These are phyloP conservation scores for Notocelia uddmanniana DNA, from an alignment of 2,888 invertebrate species.

Conservation along the genomic window DNA sequence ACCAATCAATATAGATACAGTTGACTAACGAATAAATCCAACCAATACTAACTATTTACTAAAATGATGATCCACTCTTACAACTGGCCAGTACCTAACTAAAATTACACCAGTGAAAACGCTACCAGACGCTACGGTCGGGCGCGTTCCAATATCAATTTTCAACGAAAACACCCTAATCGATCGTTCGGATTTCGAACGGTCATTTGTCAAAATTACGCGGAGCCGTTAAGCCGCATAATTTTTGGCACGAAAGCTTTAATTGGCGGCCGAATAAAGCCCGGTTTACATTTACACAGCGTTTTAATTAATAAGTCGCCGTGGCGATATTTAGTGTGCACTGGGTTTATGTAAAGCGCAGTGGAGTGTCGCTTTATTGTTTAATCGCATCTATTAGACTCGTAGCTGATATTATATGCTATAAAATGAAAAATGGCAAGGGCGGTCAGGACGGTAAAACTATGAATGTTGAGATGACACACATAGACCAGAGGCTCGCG, in stretches of 20 bases:
- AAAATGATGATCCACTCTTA: constrained; percentile 14
- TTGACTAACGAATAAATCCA: neutral
- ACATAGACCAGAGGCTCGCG: too few relatives aligned
- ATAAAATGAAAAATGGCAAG: neutral
- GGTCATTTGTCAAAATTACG: constrained; percentile 82
- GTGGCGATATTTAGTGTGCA: constrained; percentile 34
- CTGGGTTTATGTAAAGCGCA: constrained; percentile 33
- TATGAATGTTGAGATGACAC: neutral
- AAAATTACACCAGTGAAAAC: constrained; percentile 34
- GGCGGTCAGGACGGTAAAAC: too few relatives aligned
- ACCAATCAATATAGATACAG: neutral
- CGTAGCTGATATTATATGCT: neutral
- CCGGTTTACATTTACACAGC: constrained; percentile 85
- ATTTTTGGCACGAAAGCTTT: constrained; percentile 77
- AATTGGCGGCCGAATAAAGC: constrained; percentile 72
- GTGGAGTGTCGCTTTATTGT: constrained; percentile 18
- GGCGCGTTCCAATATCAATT: constrained; percentile 37
- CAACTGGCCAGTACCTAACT: constrained; percentile 21
- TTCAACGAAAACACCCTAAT: constrained; percentile 58
- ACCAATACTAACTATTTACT: neutral
- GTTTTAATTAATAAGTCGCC: constrained; percentile 80
- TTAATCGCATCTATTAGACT: constrained; percentile 1
- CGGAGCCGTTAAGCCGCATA: constrained; percentile 81
- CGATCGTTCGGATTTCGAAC: constrained; percentile 67
- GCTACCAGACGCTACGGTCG: constrained; percentile 7